Evolutionary conservation across 2,888 invertebrate genomes (phyloP).

Genomic region (Lutraria lutraria): DNA sequence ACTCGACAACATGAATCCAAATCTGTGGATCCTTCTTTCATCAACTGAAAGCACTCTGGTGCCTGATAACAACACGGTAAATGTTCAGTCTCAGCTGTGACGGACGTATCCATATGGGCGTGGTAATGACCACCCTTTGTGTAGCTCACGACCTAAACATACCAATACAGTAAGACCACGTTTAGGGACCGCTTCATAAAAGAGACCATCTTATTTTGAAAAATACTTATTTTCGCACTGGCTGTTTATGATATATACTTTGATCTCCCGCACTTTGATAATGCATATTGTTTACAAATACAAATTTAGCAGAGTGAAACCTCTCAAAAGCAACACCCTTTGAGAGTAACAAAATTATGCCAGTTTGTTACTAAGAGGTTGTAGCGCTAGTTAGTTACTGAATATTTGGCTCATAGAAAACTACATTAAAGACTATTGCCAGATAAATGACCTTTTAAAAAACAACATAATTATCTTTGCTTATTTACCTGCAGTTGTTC

Average conservation of each 20-base stretch:
- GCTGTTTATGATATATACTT: not conserved
- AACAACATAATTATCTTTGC: too few species aligned
- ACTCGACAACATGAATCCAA: slow-evolving; percentile 56
- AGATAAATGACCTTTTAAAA: not conserved
- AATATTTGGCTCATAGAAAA: not conserved
- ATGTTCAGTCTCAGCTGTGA: not conserved
- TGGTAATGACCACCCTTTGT: slow-evolving; percentile 48
- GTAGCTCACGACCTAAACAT: slow-evolving; percentile 48
- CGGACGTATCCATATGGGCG: slow-evolving; percentile 42
- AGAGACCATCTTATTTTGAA: not conserved
- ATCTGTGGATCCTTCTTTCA: slow-evolving; percentile 18
- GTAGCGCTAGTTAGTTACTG: not conserved
- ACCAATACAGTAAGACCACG: not conserved
- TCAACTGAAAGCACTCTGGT: slow-evolving; percentile 25
- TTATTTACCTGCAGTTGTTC: slow-evolving; percentile 51
- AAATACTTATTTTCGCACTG: not conserved
- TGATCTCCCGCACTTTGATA: not conserved
- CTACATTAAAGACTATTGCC: not conserved
- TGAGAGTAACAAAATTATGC: too few species aligned
- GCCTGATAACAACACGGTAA: slow-evolving; percentile 64
- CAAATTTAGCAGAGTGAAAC: not conserved
- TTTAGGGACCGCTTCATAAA: not conserved
- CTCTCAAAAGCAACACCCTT: too few species aligned
- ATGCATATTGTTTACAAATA: not conserved
- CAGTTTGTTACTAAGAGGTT: too few species aligned